Evolutionary conservation across 2,797 vertebrate genomes (phyloP), one percentile per base, ranked within the genome.

Genomic region (Lacerta bilineata): DNA sequence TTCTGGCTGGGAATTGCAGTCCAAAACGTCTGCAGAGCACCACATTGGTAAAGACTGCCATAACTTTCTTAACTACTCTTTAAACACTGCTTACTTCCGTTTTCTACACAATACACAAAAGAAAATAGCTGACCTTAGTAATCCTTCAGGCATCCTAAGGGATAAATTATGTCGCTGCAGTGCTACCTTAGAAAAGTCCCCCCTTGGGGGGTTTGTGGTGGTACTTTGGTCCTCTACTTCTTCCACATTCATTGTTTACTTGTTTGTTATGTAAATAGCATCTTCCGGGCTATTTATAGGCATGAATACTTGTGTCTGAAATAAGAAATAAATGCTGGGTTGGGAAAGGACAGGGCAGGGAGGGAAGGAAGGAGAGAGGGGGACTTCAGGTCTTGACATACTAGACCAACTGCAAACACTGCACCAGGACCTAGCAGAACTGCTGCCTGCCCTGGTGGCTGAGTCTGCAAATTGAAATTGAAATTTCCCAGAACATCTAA

Each of bases 71-170:
- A 89, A n/a, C 2, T 9, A 80, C 20, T 76, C 86, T 83, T 85
- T 0, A 74, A 15, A 59, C 8, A 25, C 27, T 61, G 23, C 36
- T 79, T 46, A 61, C 50, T 0, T 1, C 50, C 25, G 41, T 55
- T 89, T 92, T 43, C 43, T 43, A n/a, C 36, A 17, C 2, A 33
- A 0, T 74, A 41, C 72, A 18, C 23, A 82, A 46, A 86, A 76
- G 79, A 80, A 85, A 87, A 79, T 23, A 92, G 66, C 13, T 93
- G 88, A 90, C 91, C 83, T 93, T 64, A 66, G 81, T 91, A 84
- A 86, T 92, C 87, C 93, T 87, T n/a, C 66, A 90, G 91, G 93
- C 91, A 59, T 83, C 89, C 91, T 88, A 87, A 77, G 84, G 91
- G 79, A 90, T 46, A 87, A 88, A 80, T n/a, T 33, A n/a, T 15